These are phyloP conservation scores for Aegypius monachus DNA, from an alignment of 2,113 vertebrate species.

Conservation along the genomic window DNA sequence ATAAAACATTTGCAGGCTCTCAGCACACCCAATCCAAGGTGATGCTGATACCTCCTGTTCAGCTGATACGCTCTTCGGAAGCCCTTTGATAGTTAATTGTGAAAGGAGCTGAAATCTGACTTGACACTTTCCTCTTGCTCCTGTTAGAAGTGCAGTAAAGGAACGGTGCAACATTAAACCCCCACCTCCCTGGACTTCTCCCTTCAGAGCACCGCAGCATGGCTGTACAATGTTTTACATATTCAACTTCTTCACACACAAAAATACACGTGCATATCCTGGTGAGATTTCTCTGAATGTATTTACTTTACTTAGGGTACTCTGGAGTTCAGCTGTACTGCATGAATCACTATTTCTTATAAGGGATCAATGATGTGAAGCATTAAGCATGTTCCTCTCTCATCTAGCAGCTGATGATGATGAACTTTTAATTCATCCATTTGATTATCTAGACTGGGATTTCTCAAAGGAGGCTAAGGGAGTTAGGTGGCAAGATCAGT, in stretches of 20 bases:
- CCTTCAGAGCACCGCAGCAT: neutral
- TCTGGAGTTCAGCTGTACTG: neutral
- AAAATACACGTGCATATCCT: fast-evolving
- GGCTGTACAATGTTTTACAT: neutral
- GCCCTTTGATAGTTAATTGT: neutral
- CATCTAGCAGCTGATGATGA: fast-evolving
- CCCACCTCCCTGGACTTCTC: neutral
- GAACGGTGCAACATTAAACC: neutral
- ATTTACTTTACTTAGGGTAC: neutral
- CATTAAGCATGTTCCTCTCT: neutral
- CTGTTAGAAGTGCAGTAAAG: neutral
- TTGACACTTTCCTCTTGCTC: neutral
- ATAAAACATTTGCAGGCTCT: neutral
- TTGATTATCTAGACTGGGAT: neutral
- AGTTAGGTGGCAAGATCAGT: neutral
- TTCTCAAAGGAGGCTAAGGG: neutral
- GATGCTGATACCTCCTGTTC: neutral
- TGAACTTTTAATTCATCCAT: neutral
- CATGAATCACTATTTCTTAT: neutral
- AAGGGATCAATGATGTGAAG: neutral
- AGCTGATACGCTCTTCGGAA: neutral
- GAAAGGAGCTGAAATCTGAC: neutral
- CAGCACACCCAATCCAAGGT: neutral
- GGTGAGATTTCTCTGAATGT: neutral
- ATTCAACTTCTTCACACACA: neutral